phyloP scores from a whole-genome alignment of 2,888 invertebrate species.

The Caradrina kadenii region DNA sequence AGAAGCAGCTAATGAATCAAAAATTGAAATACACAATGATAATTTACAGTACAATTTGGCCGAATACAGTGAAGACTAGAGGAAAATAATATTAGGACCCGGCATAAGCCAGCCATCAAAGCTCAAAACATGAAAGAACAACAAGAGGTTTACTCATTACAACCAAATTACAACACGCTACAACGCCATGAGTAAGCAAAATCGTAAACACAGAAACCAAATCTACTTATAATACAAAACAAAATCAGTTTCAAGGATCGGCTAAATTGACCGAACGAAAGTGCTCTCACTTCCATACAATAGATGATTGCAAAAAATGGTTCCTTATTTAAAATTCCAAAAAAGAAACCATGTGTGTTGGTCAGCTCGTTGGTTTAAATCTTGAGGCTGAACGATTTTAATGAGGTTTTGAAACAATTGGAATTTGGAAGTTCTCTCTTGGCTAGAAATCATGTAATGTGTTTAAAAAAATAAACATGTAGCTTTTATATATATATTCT shows the following conservation, averaged over 20 bases:
- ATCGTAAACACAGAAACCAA: conserved; percentile 51
- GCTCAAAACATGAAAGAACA: neutral
- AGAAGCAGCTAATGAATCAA: neutral
- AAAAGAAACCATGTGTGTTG: conserved; percentile 26
- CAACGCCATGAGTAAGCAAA: conserved; percentile 54
- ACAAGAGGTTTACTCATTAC: neutral
- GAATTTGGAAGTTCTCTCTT: neutral
- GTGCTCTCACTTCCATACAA: conserved; percentile 76
- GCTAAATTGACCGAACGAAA: conserved; percentile 80
- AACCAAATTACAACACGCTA: conserved; percentile 32
- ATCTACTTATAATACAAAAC: conserved; percentile 63
- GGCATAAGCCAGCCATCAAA: too few species aligned
- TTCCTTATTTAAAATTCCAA: conserved; percentile 26
- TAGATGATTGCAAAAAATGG: conserved; percentile 66
- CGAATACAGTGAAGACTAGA: neutral
- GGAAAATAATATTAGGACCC: neutral
- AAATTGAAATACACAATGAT: neutral
- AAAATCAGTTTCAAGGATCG: conserved; percentile 67
- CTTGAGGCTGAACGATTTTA: conserved; percentile 14
- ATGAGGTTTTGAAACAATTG: conserved; percentile 13
- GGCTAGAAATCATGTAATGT: neutral
- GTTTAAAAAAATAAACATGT: neutral
- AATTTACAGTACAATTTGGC: neutral
- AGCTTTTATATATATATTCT: neutral
- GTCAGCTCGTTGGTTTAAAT: conserved; percentile 24